Conservation (phyloP, 2,113 vertebrate species). For the Xenopus laevis region DNA sequence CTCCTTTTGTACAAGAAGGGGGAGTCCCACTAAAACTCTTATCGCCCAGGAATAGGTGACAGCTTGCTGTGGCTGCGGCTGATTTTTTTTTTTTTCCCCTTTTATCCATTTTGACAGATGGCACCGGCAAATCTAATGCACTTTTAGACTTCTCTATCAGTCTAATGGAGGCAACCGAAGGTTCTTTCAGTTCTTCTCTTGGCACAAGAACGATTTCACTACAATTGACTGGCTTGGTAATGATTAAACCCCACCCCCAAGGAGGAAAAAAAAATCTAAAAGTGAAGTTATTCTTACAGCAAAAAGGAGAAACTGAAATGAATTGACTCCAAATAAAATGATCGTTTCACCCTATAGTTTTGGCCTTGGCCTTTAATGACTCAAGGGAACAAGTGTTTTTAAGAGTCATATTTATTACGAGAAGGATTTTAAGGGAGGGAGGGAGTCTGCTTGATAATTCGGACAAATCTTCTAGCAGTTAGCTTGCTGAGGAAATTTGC, state of each 20-base stretch:
- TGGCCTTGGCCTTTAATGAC: too few species aligned
- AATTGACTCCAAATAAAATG: constrained; percentile 17
- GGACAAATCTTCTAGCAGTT: constrained; percentile 99
- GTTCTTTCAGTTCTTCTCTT: constrained; percentile 78
- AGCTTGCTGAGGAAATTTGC: constrained; percentile 96
- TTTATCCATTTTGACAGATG: constrained; percentile 85
- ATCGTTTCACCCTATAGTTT: constrained; percentile 50
- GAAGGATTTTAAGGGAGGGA: constrained; percentile 49
- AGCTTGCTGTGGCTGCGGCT: constrained; percentile 69
- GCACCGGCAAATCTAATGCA: constrained; percentile 72
- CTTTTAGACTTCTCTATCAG: constrained; percentile 76
- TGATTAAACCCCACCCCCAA: constrained; percentile 40
- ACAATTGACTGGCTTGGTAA: constrained; percentile 75
- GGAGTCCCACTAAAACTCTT: constrained; percentile 72
- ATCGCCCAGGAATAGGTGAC: constrained; percentile 69
- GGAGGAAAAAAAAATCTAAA: too few species aligned
- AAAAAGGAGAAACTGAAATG: too few species aligned
- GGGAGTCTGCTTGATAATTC: constrained; percentile 94
- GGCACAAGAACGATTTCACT: constrained; percentile 81
- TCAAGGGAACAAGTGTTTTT: too few species aligned
- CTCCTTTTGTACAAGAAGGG: constrained; percentile 39
- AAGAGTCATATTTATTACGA: too few species aligned
- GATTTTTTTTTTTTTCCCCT: constrained; percentile 66
- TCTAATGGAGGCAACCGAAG: constrained; percentile 83
- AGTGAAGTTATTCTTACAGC: too few species aligned